Base-by-base conservation (phyloP, 30 jellyfish, hydroid and myxozoan genomes). In the Hydractinia echinata region DNA sequence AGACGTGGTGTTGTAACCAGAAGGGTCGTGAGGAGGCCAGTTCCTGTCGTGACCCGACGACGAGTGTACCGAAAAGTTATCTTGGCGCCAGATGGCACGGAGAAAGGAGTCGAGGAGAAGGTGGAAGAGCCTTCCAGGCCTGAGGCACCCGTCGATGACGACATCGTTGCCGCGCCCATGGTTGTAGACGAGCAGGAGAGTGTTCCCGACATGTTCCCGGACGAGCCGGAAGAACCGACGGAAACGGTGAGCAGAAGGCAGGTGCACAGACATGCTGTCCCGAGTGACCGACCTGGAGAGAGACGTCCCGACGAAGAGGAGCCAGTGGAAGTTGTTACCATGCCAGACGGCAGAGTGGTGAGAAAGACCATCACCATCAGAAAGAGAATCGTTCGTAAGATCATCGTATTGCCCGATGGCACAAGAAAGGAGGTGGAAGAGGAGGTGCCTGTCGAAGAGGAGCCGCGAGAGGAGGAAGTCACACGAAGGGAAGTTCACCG, bases 381-480 rank as follows among this genome's bases (percentile, higher is more conserved):
- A 64, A 82, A 83, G 66, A 64, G 94, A 6, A 82, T 88, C 53
- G 86, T 88, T 3, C 88, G 89, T 60, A 88, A 84, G 60, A 68
- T 82, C 60, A 80, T 88, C 69, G 82, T 56, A 1, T 69, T 82
- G 51, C 95, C 96, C 5, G 96, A 88, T 77, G 96, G 96, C 51
- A 76, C 94, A 7, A 77, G 89, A 67, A 71, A 82, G 53, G 95
- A 82, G 55, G 90, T 88, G 7, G 96, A 88, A 74, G 96, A 88
- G 54, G 90, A 76, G 66, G 95, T 83, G 15, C 95, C 95, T 18
- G 83, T 11, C 53, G 87, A 74, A 15, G 91, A 73, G 14, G 87
- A 87, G 64, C 64, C 39, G 4, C 69, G 18, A 58, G 69, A 11
- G 69, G 69, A 58, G 19, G 69, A 0, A 58, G 69, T 58, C 18